Conservation (phyloP, 2,888 invertebrate species). For the Synanthedon vespiformis region DNA sequence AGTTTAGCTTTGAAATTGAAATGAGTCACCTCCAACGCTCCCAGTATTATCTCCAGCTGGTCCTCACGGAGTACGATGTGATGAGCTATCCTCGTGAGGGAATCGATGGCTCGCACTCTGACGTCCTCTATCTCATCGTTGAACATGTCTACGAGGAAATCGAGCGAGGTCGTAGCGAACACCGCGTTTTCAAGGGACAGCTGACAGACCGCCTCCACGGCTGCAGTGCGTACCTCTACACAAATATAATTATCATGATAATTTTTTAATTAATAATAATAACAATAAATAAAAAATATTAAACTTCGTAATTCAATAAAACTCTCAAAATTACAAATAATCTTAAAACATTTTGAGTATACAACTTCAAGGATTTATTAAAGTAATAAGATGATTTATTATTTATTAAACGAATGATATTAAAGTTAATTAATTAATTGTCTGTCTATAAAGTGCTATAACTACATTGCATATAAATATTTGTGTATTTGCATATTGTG, state of each 20-base stretch:
- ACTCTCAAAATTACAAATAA: no score
- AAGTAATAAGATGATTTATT: no score
- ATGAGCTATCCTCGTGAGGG: constrained; percentile 88
- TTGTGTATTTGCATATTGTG: no score
- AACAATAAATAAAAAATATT: no score
- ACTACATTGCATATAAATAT: no score
- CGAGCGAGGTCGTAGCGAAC: constrained; percentile 90
- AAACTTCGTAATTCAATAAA: no score
- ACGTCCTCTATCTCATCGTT: constrained; percentile 99
- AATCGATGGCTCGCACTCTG: constrained; percentile 92
- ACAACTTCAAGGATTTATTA: no score
- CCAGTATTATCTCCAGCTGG: constrained; percentile 94
- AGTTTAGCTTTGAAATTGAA: neutral
- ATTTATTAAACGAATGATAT: no score
- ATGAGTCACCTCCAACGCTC: constrained; percentile 84
- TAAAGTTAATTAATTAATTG: no score
- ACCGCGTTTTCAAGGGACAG: constrained; percentile 84
- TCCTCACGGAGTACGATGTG: constrained; percentile 93
- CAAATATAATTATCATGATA: constrained; percentile 1
- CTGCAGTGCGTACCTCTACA: constrained; percentile 91
- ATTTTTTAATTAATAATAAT: no score
- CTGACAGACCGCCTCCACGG: constrained; percentile 92
- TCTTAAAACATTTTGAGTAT: no score
- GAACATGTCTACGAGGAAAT: constrained; percentile 99
- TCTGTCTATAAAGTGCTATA: no score